Base-by-base conservation (phyloP, 2,888 invertebrate species). In the Cistogaster globosa region DNA sequence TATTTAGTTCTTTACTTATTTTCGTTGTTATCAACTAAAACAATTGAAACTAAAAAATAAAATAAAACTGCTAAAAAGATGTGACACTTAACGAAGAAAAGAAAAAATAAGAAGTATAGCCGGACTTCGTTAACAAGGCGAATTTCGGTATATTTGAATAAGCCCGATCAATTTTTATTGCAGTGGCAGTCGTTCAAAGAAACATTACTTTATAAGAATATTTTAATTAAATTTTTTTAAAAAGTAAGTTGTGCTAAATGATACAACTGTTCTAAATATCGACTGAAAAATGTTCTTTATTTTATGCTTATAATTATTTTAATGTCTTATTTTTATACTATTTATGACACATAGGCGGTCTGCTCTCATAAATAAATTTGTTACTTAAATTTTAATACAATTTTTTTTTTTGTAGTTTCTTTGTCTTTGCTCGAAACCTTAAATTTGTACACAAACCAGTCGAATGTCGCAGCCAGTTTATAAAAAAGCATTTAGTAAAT, bases 221-320 rank as follows among this genome's bases (percentile, higher is more conserved):
- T 42, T 42, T 12, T 42, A 42, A 1, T 42, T 42, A 1, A 42
- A 32, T 4, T 48, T 48, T n/a, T 16, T n/a, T 14, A n/a, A n/a
- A 12, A 14, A 16, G 16, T 1, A 20, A 55, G n/a, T 26, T 57
- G 57, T 69, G 57, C 69, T 26, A 69, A 11, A 14, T 57, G 18
- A 3, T 18, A n/a, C 42, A 69, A 14, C 57, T 7, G 1, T 9
- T 45, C 58, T 72, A 9, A 26, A 0, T 9, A 20, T 18, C 32
- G 32, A 42, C 8, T 57, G 71, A 71, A 51, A 53, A 80, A 81
- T 60, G 74, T 80, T 32, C 45, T 53, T 68, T 58, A 65, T 32
- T 76, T 72, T 74, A 48, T 84, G 81, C 63, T 84, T 74, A 84
- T 84, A 84, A 84, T 81, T 84, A 84, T 81, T 81, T 84, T 84